Evolutionary conservation across 1,140 invertebrate species (phyloP).

Genomic region (Ptiloglossa arizonensis): DNA sequence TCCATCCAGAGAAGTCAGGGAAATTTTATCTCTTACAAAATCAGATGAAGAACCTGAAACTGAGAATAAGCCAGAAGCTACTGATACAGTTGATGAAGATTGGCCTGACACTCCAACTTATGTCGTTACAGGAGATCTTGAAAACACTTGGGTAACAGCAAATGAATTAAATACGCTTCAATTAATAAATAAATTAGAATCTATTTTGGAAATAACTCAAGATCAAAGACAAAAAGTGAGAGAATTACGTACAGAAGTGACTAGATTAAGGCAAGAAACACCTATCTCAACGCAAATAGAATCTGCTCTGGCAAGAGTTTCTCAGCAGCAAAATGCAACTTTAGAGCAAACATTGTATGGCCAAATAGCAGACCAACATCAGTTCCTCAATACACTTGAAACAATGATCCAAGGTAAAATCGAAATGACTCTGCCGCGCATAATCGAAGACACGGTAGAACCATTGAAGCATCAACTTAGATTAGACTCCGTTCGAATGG

Average conservation of each 20-base stretch:
- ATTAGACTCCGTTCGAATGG: conserved; percentile 88
- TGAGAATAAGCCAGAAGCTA: conserved; percentile 63
- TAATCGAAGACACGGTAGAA: conserved; percentile 86
- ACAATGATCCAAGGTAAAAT: conserved; percentile 86
- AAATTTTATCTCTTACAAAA: conserved; percentile 87
- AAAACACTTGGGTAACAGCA: conserved; percentile 56
- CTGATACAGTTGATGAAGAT: conserved; percentile 64
- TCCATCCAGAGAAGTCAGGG: conserved; percentile 92
- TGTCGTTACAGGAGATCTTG: conserved; percentile 46
- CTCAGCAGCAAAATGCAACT: conserved; percentile 75
- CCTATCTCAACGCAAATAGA: conserved; percentile 72
- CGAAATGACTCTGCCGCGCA: conserved; percentile 85
- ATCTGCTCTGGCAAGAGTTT: conserved; percentile 71
- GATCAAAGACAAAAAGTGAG: conserved; percentile 73
- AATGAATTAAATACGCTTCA: conserved; percentile 65
- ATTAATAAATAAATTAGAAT: conserved; percentile 73
- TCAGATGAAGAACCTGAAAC: conserved; percentile 72
- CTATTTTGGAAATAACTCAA: conserved; percentile 70
- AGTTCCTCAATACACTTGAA: conserved; percentile 83
- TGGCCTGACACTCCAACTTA: conserved; percentile 82
- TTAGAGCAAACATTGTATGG: conserved; percentile 81
- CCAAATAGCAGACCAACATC: conserved; percentile 79
- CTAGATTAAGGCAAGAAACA: conserved; percentile 75
- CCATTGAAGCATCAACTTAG: conserved; percentile 88
- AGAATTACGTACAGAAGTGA: conserved; percentile 76